phyloP scores from a whole-genome alignment of 2,113 vertebrate species.

The Melospiza melodia region DNA sequence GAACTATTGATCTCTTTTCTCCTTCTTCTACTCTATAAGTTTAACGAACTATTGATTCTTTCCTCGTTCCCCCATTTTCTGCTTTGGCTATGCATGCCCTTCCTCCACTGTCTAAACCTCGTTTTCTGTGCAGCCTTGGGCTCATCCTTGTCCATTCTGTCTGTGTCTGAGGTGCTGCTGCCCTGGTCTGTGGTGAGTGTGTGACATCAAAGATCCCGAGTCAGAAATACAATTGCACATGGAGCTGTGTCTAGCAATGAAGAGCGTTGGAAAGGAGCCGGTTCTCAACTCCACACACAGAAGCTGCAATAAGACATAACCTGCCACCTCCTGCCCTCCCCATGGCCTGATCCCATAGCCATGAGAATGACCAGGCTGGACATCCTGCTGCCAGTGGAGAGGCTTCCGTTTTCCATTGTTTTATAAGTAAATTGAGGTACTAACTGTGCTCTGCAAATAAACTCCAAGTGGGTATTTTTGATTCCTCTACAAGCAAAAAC shows the following conservation, averaged over 20 bases:
- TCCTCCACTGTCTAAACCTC: not conserved
- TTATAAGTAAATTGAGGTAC: not conserved
- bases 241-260: not conserved
- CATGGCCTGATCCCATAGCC: not conserved
- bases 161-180: not conserved
- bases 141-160: not conserved
- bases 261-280: not conserved
- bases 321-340: not conserved
- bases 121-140: not conserved
- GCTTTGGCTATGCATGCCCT: not conserved
- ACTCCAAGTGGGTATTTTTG: not conserved
- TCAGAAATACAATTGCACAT: not conserved
- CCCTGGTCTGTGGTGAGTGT: accelerated
- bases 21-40: not conserved
- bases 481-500: not conserved
- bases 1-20: not conserved
- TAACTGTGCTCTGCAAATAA: not conserved
- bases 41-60: slow-evolving; percentile 41
- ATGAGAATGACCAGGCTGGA: accelerated
- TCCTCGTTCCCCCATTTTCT: not conserved
- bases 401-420: not conserved
- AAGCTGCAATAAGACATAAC: not conserved
- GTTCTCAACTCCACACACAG: not conserved
- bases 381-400: not conserved
- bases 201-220: not conserved